Evolutionary conservation across 2,888 invertebrate species (phyloP).

Genomic region (Lochmaea crataegi): DNA sequence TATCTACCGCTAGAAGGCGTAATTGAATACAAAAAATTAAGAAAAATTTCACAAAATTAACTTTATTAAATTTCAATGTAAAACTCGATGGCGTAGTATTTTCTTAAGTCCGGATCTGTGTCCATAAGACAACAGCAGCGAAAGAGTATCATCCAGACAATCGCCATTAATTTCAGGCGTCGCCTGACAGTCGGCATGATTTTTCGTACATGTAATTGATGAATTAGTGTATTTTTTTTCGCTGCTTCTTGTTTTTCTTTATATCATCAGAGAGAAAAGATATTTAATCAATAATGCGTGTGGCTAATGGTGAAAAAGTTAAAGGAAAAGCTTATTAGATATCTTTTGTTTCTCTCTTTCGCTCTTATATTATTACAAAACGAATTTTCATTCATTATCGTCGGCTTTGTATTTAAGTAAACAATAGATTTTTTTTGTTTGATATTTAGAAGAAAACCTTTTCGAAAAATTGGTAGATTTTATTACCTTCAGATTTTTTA

Average conservation of each 20-base stretch:
- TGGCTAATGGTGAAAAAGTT: conserved; percentile 20
- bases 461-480: not conserved
- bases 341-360: conserved; percentile 13
- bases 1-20: no score
- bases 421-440: conserved; percentile 9
- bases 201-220: conserved; percentile 38
- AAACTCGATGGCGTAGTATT: not conserved
- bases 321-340: conserved; percentile 13
- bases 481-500: no score
- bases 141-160: conserved; percentile 30
- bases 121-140: conserved; percentile 16
- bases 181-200: conserved; percentile 39
- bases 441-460: not conserved
- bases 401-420: not conserved
- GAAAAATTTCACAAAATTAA: not conserved
- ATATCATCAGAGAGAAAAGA: conserved; percentile 11
- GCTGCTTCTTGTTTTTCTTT: conserved; percentile 23
- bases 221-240: conserved; percentile 31
- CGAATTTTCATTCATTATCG: conserved; percentile 13
- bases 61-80: not conserved
- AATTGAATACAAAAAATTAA: no score
- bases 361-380: not conserved
- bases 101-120: conserved; percentile 18
- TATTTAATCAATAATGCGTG: conserved; percentile 31
- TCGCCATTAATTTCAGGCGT: conserved; percentile 34